A percentile compares a stretch with the other conserved stretches of the same genome.
phyloP scores from a whole-genome alignment of 2,888 invertebrate genomes.

The Aphidoletes aphidimyza region DNA sequence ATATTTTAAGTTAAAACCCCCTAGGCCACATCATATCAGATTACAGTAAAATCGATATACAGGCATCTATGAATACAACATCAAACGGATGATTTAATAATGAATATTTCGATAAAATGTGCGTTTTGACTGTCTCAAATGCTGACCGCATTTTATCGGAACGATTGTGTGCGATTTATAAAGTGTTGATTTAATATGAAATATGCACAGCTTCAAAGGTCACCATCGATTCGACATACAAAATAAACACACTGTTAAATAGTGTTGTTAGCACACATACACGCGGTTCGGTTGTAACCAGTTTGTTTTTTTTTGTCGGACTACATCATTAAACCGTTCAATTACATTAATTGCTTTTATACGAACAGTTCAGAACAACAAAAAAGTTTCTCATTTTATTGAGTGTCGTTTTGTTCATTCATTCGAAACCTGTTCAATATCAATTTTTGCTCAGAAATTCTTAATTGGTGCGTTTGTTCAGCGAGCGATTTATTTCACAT shows the following conservation, averaged over 20 bases:
- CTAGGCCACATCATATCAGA: too few species aligned
- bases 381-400: neutral
- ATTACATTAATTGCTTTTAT: conserved; percentile 13
- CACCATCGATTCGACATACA: neutral
- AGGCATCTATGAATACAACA: too few species aligned
- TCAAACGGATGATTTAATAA: too few species aligned
- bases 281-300: neutral
- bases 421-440: neutral
- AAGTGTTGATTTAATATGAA: too few species aligned
- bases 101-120: too few species aligned
- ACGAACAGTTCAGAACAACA: neutral
- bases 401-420: neutral
- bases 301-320: neutral
- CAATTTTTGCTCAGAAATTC: neutral
- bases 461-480: neutral
- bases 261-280: neutral
- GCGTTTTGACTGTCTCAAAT: too few species aligned
- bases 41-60: too few species aligned
- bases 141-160: neutral
- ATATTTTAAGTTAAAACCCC: too few species aligned
- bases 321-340: neutral
- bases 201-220: neutral
- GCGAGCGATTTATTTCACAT: conserved; percentile 9
- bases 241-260: too few species aligned
- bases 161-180: neutral